These are phyloP conservation scores for Spatulosminthurus flaviceps DNA, from an alignment of 2,888 invertebrate species.

Conservation along the genomic window DNA sequence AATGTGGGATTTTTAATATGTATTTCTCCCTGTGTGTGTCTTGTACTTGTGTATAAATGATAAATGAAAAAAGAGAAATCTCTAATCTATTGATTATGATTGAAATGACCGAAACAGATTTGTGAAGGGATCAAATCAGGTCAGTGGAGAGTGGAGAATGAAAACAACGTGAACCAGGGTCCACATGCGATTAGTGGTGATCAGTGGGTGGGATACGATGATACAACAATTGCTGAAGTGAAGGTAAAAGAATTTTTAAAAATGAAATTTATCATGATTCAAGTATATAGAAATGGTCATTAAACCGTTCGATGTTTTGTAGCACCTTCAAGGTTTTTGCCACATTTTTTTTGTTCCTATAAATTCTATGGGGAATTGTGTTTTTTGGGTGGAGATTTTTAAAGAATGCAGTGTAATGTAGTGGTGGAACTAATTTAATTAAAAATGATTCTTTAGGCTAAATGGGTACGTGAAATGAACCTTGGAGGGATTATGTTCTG, in stretches of 20 bases:
- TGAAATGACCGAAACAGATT: slow-evolving; percentile 71
- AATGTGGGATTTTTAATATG: too few relatives aligned
- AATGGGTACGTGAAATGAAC: slow-evolving; percentile 83
- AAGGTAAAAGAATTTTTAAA: slow-evolving; percentile 68
- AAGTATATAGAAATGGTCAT: neutral
- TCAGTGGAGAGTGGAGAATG: slow-evolving; percentile 84
- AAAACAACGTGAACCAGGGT: slow-evolving; percentile 83
- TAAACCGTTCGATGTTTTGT: neutral
- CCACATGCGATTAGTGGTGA: slow-evolving; percentile 87
- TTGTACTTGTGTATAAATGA: neutral
- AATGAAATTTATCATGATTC: neutral
- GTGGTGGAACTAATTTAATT: slow-evolving; percentile 36
- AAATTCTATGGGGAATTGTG: too few relatives aligned
- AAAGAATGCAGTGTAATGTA: neutral
- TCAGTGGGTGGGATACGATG: slow-evolving; percentile 95
- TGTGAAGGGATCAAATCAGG: slow-evolving; percentile 81
- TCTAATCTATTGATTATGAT: slow-evolving; percentile 26
- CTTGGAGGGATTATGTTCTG: slow-evolving; percentile 93
- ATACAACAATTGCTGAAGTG: slow-evolving; percentile 80
- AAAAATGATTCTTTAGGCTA: slow-evolving; percentile 68
- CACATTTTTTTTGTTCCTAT: too few relatives aligned
- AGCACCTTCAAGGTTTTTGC: neutral
- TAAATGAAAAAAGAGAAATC: slow-evolving; percentile 11
- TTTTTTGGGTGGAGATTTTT: neutral
- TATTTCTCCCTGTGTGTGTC: too few relatives aligned